Evolutionary conservation across 2,888 invertebrate species (phyloP).

Genomic region (Iphiclides podalirius): DNA sequence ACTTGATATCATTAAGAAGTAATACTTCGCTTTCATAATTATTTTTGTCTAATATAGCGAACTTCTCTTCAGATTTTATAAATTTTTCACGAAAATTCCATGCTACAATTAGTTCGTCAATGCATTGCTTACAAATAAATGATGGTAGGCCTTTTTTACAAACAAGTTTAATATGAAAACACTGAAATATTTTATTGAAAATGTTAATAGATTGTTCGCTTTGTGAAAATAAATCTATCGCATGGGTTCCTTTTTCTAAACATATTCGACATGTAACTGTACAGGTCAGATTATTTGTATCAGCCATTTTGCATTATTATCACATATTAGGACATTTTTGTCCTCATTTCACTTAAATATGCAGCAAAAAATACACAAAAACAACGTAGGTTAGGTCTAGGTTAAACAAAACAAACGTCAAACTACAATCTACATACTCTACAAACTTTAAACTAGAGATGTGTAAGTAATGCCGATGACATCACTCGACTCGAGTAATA

Average conservation of each 20-base stretch:
- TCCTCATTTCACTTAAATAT: too few species aligned
- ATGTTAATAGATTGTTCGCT: conserved; percentile 41
- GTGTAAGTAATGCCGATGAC: too few species aligned
- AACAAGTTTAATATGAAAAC: conserved; percentile 53
- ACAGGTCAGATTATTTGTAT: neutral
- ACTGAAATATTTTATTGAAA: conserved; percentile 47
- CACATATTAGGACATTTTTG: too few species aligned
- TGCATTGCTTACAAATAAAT: conserved; percentile 51
- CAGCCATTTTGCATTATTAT: neutral
- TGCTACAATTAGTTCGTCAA: conserved; percentile 48
- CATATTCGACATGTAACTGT: conserved; percentile 52
- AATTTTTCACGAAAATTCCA: conserved; percentile 58
- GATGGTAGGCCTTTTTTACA: conserved; percentile 45
- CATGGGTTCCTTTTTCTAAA: conserved; percentile 36
- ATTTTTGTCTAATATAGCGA: conserved; percentile 33
- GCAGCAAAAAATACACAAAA: too few species aligned
- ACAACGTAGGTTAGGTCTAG: too few species aligned
- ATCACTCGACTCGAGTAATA: too few species aligned
- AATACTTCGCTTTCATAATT: neutral
- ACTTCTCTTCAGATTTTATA: conserved; percentile 48
- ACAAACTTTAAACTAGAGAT: too few species aligned
- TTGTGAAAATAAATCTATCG: conserved; percentile 40
- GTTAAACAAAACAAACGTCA: too few species aligned
- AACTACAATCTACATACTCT: too few species aligned
- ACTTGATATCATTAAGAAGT: neutral